A percentile compares a stretch with the other conserved stretches of the same genome.
phyloP scores from a whole-genome alignment of 2,888 invertebrate genomes.

The Coelopa pilipes region DNA sequence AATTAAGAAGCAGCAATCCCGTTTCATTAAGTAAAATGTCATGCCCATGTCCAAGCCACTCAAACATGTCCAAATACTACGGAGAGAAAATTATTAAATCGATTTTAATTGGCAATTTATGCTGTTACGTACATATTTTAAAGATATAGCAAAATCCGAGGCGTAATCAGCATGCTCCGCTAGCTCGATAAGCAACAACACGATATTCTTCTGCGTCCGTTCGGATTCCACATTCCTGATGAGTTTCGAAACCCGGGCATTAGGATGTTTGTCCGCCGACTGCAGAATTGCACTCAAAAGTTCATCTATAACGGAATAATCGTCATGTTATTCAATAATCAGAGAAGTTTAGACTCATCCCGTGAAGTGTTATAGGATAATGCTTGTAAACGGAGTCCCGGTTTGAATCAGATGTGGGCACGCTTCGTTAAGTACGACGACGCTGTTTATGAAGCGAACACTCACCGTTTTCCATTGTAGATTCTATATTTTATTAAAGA shows the following conservation, averaged over 20 bases:
- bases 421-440: constrained; percentile 16
- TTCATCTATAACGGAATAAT: constrained; percentile 33
- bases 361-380: background rate
- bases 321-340: background rate
- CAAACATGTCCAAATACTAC: constrained; percentile 58
- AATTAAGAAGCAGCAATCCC: constrained; percentile 55
- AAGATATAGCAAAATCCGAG: constrained; percentile 56
- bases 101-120: background rate
- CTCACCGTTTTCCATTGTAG: constrained; percentile 25
- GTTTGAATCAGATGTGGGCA: background rate
- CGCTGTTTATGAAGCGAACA: background rate
- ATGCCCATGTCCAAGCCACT: constrained; percentile 43
- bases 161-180: constrained; percentile 59
- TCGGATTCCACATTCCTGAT: constrained; percentile 53
- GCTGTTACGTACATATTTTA: constrained; percentile 55
- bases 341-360: background rate
- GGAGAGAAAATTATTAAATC: constrained; percentile 13
- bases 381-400: background rate
- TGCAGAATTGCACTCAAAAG: constrained; percentile 45
- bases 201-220: constrained; percentile 51
- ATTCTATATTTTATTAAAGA: background rate
- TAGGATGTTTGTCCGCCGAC: constrained; percentile 53
- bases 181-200: constrained; percentile 57
- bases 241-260: constrained; percentile 56
- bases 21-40: constrained; percentile 50